Evolutionary conservation across 2,888 invertebrate genomes (phyloP), one percentile per base, ranked within the genome.

Genomic region (Malthinus seriepunctatus): DNA sequence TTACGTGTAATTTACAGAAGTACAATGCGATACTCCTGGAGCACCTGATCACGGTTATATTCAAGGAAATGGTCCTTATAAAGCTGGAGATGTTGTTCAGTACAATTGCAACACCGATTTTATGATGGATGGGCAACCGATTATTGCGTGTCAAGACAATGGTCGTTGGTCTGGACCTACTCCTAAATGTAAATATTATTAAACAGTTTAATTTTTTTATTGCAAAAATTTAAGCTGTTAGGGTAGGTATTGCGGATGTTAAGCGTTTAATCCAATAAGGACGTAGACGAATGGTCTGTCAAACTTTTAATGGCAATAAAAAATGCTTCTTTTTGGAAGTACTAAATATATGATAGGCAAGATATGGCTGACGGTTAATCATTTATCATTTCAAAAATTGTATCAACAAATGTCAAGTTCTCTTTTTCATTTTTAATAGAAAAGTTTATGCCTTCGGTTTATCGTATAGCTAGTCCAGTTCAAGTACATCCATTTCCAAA

Each of bases 91-190:
- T 77, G 88, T 92, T 50, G 87, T 93, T 23, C 91, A 93, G 76
- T 91, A 93, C 81, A 91, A 90, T 75, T 95, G 94, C 78, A 89
- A 91, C 78, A 88, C 90, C 7, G 92, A 92, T 68, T 93, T 88
- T 78, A 92, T 94, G 84, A 88, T 94, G 84, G 92, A 93, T 76
- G 94, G 95, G 1, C 86, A 91, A 68, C 91, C 93, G n/a, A 92
- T 93, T 67, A 86, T 93, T 49, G 91, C 93, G 14, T 95, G 95
- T 77, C 92, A 93, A 79, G 91, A 92, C 72, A 91, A 88, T 73
- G 92, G 92, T 7, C 83, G 90, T 58, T 94, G 94, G 92, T 91
- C 91, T 54, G 89, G 90, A 46, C 87, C 88, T 39, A 81, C 89
- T 23, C 92, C 93, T n/a, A 90, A 91, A 78, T 93, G 93, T 89